Base-by-base conservation (phyloP, 2,113 vertebrate genomes). In the Coregonus clupeaformis region DNA sequence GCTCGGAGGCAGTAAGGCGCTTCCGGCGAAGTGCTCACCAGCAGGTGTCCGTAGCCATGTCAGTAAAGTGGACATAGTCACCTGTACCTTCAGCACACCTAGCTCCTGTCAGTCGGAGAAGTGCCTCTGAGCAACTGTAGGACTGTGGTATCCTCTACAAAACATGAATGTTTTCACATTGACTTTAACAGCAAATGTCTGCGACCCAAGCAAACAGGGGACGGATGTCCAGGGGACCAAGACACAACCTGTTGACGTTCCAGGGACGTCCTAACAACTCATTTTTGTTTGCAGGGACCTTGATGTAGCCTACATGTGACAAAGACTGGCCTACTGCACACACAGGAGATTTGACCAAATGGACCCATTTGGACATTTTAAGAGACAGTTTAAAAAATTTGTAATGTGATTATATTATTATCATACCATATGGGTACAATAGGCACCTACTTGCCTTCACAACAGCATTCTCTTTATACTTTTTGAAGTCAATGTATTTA, bases 31-130 rank as follows among this genome's bases (percentile, higher is more conserved):
- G 62, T 59, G 7, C 27, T 42, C 18, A 45, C 73, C 45, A 84
- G 66, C 2, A 69, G 59, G 42, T 27, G 59, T 0, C 68, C 59
- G 12, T 11, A 6, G 22, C 68, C 60, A 62, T n/a, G 74, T 80
- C 0, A 84, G 80, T 14, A 86, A 75, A 68, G 76, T 82, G 55
- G 91, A 92, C 76, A 86, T 87, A 6, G 91, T 92, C 55, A 90
- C 90, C 1, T 92, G 91, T 80, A 91, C 87, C 12, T 93, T 93
- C 75, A 91, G 92, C 71, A 83, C 90, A 5, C 85, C 90, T 13
- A 91, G 85, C 45, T 93, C 90, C 6, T 82, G 88, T 36, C 49
- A 76, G 42, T 92, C 90, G n/a, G 80, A 72, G 0, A 85, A 90
- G 80, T 86, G 84, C 69, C 72, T 89, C 20, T 91, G 80, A 90